Percentiles rank a stretch among this genome's conserved stretches.
phyloP scores from a whole-genome alignment of 2,888 invertebrate genomes.

The Acanthoscelides obtectus region DNA sequence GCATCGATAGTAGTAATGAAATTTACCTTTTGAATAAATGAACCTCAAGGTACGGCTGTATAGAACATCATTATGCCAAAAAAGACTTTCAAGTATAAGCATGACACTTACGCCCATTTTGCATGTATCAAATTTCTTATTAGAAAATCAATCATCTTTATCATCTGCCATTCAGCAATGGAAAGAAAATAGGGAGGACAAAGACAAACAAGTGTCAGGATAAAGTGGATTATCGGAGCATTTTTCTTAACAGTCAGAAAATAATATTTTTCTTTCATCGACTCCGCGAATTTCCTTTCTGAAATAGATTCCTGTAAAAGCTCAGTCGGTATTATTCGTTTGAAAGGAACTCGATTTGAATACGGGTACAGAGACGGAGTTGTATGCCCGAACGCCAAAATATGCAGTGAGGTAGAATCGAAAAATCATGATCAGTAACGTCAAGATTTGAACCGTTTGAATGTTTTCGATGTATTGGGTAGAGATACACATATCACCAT shows the following conservation, averaged over 20 bases:
- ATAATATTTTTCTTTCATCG: constrained; percentile 47
- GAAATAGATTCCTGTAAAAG: constrained; percentile 34
- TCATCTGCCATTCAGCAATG: not conserved
- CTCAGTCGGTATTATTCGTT: constrained; percentile 29
- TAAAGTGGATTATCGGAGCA: constrained; percentile 24
- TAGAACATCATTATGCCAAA: too few species aligned
- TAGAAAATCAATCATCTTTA: not conserved
- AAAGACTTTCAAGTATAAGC: too few species aligned
- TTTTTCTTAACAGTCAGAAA: constrained; percentile 32
- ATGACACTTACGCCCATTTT: not conserved
- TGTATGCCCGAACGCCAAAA: too few species aligned
- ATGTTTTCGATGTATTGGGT: too few species aligned
- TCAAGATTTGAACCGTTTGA: too few species aligned
- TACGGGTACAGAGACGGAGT: constrained; percentile 27
- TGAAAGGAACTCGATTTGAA: constrained; percentile 38
- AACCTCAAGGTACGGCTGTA: too few species aligned
- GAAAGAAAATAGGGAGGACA: constrained; percentile 22
- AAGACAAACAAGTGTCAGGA: constrained; percentile 30
- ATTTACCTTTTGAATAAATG: too few species aligned
- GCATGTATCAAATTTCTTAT: not conserved
- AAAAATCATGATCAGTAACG: too few species aligned
- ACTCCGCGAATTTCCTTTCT: constrained; percentile 29
- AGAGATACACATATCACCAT: too few species aligned
- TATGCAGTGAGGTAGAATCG: too few species aligned
- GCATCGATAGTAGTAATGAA: too few species aligned